Base-by-base conservation (phyloP, 2,888 invertebrate genomes). In the Timandra comae region DNA sequence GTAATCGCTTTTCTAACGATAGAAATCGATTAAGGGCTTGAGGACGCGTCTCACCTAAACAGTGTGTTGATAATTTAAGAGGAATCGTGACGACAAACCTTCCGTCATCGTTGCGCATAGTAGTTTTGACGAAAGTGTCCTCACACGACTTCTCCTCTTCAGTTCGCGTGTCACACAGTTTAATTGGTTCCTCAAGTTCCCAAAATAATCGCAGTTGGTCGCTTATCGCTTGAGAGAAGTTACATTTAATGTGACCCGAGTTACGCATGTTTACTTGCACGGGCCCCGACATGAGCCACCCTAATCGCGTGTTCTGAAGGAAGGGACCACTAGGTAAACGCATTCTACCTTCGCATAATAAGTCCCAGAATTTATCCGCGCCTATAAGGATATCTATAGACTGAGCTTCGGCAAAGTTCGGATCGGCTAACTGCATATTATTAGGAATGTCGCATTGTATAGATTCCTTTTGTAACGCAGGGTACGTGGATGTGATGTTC, bases 271-370 rank as follows among this genome's bases (percentile, higher is more conserved):
- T n/a, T 10, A 20, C 7, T 11, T 12, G 19, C 3, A 49, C 26
- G 7, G 43, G 34, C 6, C 50, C 52, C 0, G 49, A 41, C 2
- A 55, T 27, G 1, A 52, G 25, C 49, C 50, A 55, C 0, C 52
- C 54, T 29, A 51, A 28, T 9, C 33, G 21, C 3, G 51, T 45
- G 20, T 50, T 39, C 22, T 45, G 43, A 23, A 52, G 27, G 22
- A 27, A 47, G 3, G 51, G 52, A 4, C 49, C 48, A 10, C 16
- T 38, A 13, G 27, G 29, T 27, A 55, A 31, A 10, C 29, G 33
- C 7, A 50, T 42, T 29, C 34, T 39, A 2, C 24, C 12, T 1
- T 9, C n/a, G 9, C 20, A 19, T 8, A 49, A 27, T 13, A 49
- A 33, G 7, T 49, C 35, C 35, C 49, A 49, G 30, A 45, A 45